phyloP scores from a whole-genome alignment of 1,140 invertebrate species.

The Prorops nasuta region DNA sequence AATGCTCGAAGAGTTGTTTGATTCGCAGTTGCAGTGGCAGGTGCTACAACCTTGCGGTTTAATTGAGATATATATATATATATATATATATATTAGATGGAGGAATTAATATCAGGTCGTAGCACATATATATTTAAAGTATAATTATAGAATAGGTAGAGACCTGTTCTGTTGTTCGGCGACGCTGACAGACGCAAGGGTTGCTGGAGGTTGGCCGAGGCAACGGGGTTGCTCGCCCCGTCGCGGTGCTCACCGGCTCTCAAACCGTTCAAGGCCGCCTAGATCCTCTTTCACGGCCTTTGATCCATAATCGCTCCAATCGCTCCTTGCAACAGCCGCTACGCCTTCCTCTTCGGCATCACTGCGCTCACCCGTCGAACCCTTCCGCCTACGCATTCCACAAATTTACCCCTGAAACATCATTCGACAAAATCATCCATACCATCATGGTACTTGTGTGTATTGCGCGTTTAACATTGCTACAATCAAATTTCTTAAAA shows the following conservation, averaged over 20 bases:
- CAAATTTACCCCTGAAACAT: slow-evolving; percentile 10
- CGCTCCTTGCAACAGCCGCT: slow-evolving; percentile 16
- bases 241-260: slow-evolving; percentile 50
- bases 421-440: neutral
- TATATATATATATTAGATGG: neutral
- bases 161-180: slow-evolving; percentile 56
- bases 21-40: no score
- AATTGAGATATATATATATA: neutral
- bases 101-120: neutral
- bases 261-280: slow-evolving; percentile 38
- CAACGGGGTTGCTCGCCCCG: slow-evolving; percentile 50
- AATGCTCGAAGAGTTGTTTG: no score
- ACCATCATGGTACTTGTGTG: neutral
- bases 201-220: slow-evolving; percentile 44
- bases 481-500: neutral
- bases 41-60: neutral
- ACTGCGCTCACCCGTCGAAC: slow-evolving; percentile 26
- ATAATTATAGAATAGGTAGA: slow-evolving; percentile 6
- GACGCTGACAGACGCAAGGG: slow-evolving; percentile 46
- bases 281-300: slow-evolving; percentile 34
- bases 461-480: neutral
- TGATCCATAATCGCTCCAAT: no score
- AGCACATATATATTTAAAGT: no score
- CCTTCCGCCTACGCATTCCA: slow-evolving; percentile 46
- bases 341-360: slow-evolving; percentile 15